phyloP scores from a whole-genome alignment of 2,113 vertebrate species.

The Phylloscopus trochilus region DNA sequence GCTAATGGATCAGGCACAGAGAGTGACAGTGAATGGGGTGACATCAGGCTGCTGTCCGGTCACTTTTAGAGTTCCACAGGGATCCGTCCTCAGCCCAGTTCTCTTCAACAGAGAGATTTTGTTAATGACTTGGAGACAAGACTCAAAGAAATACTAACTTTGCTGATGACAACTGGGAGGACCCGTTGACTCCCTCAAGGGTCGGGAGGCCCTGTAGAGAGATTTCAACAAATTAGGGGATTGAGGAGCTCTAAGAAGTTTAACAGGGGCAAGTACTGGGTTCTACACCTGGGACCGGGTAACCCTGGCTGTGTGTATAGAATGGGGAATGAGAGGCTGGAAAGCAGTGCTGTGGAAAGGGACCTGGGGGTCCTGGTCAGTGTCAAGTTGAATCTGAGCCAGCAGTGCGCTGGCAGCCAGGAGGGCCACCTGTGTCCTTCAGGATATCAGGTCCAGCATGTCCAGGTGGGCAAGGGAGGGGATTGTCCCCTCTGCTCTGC shows the following conservation, averaged over 20 bases:
- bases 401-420: background rate
- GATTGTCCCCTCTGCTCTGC: background rate
- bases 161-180: background rate
- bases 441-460: background rate
- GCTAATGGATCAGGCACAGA: background rate
- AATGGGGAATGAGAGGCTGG: background rate
- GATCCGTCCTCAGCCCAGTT: no score
- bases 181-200: rapidly evolving
- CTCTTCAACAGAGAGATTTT: background rate
- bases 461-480: background rate
- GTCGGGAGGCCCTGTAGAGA: no score
- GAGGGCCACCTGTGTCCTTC: background rate
- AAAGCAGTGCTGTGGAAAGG: rapidly evolving
- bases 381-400: no score
- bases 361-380: rapidly evolving
- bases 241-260: background rate
- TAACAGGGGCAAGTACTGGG: background rate
- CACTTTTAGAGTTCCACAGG: background rate
- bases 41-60: background rate
- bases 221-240: background rate
- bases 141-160: background rate
- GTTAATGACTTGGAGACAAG: background rate
- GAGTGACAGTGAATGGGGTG: background rate
- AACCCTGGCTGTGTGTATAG: background rate
- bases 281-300: background rate